Conservation (phyloP, 2,888 invertebrate species). For the Cataglyphis livida region DNA sequence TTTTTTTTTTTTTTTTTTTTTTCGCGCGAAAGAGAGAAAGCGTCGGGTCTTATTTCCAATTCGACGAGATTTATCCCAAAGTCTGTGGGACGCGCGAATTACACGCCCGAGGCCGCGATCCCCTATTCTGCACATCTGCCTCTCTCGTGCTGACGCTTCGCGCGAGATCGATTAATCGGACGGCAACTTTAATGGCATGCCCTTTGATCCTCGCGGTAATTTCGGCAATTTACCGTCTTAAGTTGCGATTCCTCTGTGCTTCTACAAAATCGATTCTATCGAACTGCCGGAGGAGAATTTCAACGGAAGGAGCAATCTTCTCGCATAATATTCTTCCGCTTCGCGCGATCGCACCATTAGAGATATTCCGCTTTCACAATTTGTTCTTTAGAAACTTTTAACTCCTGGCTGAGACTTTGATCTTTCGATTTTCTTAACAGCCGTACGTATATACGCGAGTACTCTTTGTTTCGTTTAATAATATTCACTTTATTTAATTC, state of each 20-base stretch:
- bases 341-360: neutral
- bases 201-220: constrained; percentile 44
- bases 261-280: neutral
- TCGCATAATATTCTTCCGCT: constrained; percentile 18
- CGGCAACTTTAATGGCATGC: constrained; percentile 37
- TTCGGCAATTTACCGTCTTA: constrained; percentile 46
- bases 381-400: neutral
- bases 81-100: neutral
- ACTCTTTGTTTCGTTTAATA: neutral
- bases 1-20: neutral
- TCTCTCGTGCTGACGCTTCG: neutral
- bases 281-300: neutral
- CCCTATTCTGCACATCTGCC: constrained; percentile 22
- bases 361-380: neutral
- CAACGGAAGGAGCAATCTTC: neutral
- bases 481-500: constrained; percentile 16
- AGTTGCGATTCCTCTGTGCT: constrained; percentile 16
- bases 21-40: neutral
- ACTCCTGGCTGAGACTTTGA: neutral
- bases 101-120: neutral
- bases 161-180: constrained; percentile 45
- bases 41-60: constrained; percentile 36
- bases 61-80: constrained; percentile 17
- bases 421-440: neutral
- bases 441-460: neutral